Percentiles rank a stretch among this genome's conserved stretches.
These are phyloP conservation scores for Drosophila anceps DNA, from an alignment of 2,888 invertebrate species.

Conservation along the genomic window DNA sequence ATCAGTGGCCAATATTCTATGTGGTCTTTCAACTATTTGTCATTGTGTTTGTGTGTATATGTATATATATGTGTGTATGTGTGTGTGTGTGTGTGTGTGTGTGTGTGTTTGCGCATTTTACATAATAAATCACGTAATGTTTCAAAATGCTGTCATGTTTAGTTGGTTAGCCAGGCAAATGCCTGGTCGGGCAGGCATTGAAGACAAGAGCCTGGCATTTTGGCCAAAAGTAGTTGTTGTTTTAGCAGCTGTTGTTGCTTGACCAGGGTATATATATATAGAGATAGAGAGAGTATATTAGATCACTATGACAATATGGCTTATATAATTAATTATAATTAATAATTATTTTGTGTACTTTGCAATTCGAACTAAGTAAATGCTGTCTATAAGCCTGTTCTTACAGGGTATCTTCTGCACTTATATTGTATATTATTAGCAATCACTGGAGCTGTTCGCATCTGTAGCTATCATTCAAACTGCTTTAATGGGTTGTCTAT, in stretches of 20 bases:
- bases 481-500: not conserved
- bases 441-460: not conserved
- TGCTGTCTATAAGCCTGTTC: not conserved
- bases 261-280: not conserved
- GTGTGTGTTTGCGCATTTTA: conserved; percentile 49
- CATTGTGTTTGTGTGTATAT: conserved; percentile 28
- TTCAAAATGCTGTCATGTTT: conserved; percentile 81
- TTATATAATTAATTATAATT: not conserved
- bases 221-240: conserved; percentile 38
- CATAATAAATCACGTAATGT: conserved; percentile 80
- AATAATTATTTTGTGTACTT: not conserved
- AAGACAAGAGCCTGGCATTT: conserved; percentile 51
- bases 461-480: not conserved
- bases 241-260: conserved; percentile 10
- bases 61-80: conserved; percentile 31
- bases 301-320: not conserved
- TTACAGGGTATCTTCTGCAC: not conserved
- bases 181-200: conserved; percentile 53
- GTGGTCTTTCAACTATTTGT: conserved; percentile 64
- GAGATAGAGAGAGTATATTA: not conserved
- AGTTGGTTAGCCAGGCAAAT: conserved; percentile 68
- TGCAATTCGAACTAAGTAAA: too few relatives aligned
- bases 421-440: not conserved
- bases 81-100: conserved; percentile 18
- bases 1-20: conserved; percentile 69